Conservation (phyloP, 2,888 invertebrate genomes). For the Tetragonisca angustula region DNA sequence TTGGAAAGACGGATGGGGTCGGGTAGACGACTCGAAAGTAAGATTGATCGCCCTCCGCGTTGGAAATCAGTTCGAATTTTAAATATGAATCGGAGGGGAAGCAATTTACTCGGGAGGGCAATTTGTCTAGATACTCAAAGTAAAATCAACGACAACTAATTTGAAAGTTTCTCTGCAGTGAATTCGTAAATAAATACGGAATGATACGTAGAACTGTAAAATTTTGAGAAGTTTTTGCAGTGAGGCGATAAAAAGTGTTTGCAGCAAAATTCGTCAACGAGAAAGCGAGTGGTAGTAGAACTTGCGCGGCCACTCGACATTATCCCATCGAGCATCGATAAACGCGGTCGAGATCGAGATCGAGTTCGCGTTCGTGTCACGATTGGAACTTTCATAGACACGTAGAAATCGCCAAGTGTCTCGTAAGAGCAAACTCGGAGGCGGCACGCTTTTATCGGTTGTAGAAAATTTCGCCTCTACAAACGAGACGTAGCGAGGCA, state of each 20-base stretch:
- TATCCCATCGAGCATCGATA: constrained; percentile 7
- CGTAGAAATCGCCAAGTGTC: not conserved
- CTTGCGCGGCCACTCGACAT: not conserved
- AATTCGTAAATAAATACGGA: not conserved
- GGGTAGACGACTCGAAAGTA: constrained; percentile 17
- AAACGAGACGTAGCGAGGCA: constrained; percentile 31
- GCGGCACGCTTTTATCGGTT: constrained; percentile 43
- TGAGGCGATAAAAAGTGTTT: not conserved
- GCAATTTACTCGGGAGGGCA: not conserved
- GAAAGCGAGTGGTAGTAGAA: not conserved
- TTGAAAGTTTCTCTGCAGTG: not conserved
- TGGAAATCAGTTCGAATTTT: constrained; percentile 10
- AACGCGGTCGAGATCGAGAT: not conserved
- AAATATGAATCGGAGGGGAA: constrained; percentile 9
- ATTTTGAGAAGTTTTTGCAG: not conserved
- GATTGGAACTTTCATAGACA: not conserved
- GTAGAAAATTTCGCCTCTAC: constrained; percentile 18
- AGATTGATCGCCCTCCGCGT: constrained; percentile 34
- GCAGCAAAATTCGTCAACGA: not conserved
- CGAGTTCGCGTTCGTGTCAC: constrained; percentile 2
- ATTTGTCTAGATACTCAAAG: not conserved
- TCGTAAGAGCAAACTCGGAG: not conserved
- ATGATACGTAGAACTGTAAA: not conserved
- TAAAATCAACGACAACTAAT: not conserved
- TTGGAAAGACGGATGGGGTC: constrained; percentile 31